Conservation (phyloP, 2,113 vertebrate genomes). For the Corythornis cristatus region DNA sequence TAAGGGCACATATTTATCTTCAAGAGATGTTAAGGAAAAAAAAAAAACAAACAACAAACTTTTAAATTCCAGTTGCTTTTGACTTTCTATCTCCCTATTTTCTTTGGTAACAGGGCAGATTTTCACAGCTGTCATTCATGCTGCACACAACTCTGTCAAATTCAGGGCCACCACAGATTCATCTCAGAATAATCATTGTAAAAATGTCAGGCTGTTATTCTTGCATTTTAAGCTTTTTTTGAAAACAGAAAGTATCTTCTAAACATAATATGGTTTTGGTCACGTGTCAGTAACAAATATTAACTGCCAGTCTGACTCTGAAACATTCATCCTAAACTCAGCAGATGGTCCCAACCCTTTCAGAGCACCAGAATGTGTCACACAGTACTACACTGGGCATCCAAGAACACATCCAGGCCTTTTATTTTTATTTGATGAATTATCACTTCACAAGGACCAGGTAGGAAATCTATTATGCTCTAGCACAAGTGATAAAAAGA, state of each 20-base stretch:
- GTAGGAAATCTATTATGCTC: neutral
- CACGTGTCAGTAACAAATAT: neutral
- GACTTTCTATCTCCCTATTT: neutral
- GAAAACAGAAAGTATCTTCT: neutral
- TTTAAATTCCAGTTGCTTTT: neutral
- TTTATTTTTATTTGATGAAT: neutral
- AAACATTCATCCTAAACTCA: neutral
- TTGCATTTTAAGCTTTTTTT: neutral
- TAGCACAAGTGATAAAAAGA: neutral
- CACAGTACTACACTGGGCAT: fast-evolving
- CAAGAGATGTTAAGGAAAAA: neutral
- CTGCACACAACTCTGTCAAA: neutral
- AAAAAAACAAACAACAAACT: neutral
- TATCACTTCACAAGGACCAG: neutral
- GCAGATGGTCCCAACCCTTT: neutral
- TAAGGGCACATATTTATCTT: neutral
- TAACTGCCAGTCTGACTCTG: neutral
- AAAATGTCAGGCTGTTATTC: neutral
- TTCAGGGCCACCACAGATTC: neutral
- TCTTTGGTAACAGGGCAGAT: neutral
- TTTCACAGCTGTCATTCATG: neutral
- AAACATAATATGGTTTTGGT: neutral
- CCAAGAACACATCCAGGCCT: neutral
- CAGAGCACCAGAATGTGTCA: neutral
- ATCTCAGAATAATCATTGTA: neutral